These are phyloP conservation scores for Petrosia ficiformis DNA, from an alignment of 37 sponge, comb jelly and placozoan genomes.

Conservation along the genomic window DNA sequence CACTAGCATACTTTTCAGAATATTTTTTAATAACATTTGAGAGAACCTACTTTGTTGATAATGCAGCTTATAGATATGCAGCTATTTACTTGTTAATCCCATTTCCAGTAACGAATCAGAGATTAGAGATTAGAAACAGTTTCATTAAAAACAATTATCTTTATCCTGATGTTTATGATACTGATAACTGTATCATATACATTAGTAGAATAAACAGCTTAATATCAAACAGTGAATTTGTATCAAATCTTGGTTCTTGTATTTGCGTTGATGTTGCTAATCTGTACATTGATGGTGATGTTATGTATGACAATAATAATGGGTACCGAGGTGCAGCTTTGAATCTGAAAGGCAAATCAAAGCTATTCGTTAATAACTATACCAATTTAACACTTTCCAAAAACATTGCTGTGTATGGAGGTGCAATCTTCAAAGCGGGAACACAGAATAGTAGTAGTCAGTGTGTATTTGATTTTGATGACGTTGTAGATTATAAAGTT, in stretches of 20 bases:
- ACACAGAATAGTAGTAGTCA: not conserved
- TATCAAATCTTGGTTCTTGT: not conserved
- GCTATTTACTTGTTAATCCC: too few species aligned
- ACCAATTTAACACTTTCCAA: not conserved
- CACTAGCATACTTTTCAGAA: too few species aligned
- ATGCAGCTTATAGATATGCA: too few species aligned
- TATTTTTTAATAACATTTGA: too few species aligned
- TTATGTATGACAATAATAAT: not conserved
- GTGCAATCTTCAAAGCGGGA: not conserved
- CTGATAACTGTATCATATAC: not conserved
- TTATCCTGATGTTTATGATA: not conserved
- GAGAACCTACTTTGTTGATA: too few species aligned
- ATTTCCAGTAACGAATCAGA: too few species aligned
- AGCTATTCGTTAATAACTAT: not conserved
- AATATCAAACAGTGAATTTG: too few species aligned
- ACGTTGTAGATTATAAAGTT: not conserved
- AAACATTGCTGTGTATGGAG: slow-evolving; percentile 1
- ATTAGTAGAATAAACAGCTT: too few species aligned
- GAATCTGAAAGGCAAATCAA: not conserved
- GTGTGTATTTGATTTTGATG: not conserved
- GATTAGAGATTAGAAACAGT: too few species aligned
- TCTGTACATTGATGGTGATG: not conserved
- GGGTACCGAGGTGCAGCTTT: not conserved
- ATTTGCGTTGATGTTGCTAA: not conserved
- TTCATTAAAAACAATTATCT: too few species aligned